phyloP scores from a whole-genome alignment of 2,113 vertebrate species.

The Nyctereutes procyonoides region DNA sequence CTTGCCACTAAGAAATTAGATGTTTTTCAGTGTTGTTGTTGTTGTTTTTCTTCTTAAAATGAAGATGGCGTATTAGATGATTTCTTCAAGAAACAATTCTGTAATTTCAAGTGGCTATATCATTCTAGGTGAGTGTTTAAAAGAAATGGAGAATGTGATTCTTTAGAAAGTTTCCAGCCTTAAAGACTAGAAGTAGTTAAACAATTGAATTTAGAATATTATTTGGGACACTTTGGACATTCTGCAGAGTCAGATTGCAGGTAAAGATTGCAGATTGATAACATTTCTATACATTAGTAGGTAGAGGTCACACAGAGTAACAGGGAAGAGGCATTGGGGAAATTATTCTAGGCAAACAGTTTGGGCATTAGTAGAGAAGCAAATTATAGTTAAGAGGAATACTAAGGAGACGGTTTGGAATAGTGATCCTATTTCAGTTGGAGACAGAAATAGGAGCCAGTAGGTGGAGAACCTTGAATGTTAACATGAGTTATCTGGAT shows the following conservation, averaged over 20 bases:
- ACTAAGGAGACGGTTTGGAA: not conserved
- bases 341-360: not conserved
- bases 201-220: not conserved
- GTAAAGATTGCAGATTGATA: not conserved
- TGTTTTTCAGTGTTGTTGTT: not conserved
- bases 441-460: not conserved
- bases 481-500: not conserved
- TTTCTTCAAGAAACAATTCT: slow-evolving; percentile 23
- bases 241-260: not conserved
- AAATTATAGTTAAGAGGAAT: not conserved
- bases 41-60: slow-evolving; percentile 29
- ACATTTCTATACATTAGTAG: not conserved
- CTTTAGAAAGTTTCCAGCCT: not conserved
- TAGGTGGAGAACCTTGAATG: not conserved
- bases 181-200: not conserved
- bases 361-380: not conserved
- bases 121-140: not conserved
- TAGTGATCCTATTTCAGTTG: not conserved
- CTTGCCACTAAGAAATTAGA: slow-evolving; percentile 21
- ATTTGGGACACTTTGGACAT: not conserved
- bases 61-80: not conserved
- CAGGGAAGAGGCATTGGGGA: not conserved
- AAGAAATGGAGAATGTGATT: slow-evolving; percentile 33
- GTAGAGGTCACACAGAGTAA: not conserved
- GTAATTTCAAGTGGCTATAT: not conserved